Evolutionary conservation across 2,113 vertebrate genomes (phyloP), one percentile per base, ranked within the genome.

Genomic region (Aramus guarauna): DNA sequence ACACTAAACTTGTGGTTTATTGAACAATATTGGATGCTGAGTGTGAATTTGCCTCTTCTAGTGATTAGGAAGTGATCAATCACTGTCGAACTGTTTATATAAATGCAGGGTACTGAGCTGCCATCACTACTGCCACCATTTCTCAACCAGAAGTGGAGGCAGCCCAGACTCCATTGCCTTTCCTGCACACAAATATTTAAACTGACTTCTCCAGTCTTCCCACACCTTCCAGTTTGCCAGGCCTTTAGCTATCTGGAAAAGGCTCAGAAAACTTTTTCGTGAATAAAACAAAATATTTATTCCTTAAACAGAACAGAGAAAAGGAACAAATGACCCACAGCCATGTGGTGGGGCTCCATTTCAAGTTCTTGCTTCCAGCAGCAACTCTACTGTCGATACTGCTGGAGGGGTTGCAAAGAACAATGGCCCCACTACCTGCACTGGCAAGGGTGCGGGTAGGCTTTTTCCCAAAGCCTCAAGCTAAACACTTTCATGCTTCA

Each of bases 391-490:
- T 37, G 6, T 15, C 66, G 26, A 22, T 29, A 45, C 21, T 34
- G 2, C 26, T 82, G 85, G 29, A 67, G 41, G 9, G 32, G 14
- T 22, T 69, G 4, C 22, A 43, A 53, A 26, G 47, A 85, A 3
- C 37, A 5, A 7, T 9, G 30, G 11, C 12, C 60, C 16, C 3
- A 1, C 9, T 59, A 17, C 8, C 41, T 47, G 37, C 10, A 3
- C 47, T 50, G 16, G 3, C 22, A 17, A 41, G 7, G 4, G 9
- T 29, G 29, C 7, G 10, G 55, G 37, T 3, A 67, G 1, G 0
- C 15, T 78, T 74, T 67, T 15, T 19, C 32, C 17, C 2, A 2
- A 72, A 55, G 45, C 26, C 53, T 72, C 17, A 47, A 55, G 43
- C 24, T 77, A 41, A 82, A 53, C 14, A 27, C 4, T 67, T 67